Evolutionary conservation across 1,140 invertebrate species (phyloP).

Genomic region (Chrysomallon squamiferum): DNA sequence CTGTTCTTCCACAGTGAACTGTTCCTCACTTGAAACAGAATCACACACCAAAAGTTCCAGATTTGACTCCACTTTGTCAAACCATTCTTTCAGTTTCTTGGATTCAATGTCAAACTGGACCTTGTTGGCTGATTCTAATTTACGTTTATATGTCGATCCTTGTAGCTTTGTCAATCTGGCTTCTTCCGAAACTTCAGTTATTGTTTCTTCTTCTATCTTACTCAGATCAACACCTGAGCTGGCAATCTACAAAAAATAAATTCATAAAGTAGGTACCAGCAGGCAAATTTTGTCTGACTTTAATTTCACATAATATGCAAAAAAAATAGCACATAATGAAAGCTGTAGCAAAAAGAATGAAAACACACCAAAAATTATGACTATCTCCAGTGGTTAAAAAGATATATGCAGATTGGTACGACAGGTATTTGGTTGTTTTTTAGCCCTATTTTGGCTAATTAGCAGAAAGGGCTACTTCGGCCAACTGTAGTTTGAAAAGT

Average conservation of each 20-base stretch:
- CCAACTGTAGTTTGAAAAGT: too few species aligned
- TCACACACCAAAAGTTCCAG: conserved; percentile 65
- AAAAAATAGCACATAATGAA: too few species aligned
- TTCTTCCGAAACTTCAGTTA: conserved; percentile 28
- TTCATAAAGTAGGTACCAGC: too few species aligned
- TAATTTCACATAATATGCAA: too few species aligned
- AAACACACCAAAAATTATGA: too few species aligned
- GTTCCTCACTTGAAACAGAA: conserved; percentile 64
- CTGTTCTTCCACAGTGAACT: conserved; percentile 70
- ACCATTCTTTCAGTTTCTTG: conserved; percentile 68
- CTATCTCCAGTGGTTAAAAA: too few species aligned
- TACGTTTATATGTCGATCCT: conserved; percentile 42
- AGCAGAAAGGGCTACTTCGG: too few species aligned
- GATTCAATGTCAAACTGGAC: conserved; percentile 69
- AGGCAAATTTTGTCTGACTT: too few species aligned
- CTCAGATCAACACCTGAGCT: conserved; percentile 52
- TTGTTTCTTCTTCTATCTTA: conserved; percentile 33
- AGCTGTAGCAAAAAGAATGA: too few species aligned
- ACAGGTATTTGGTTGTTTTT: too few species aligned
- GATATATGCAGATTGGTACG: too few species aligned
- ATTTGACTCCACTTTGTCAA: conserved; percentile 69
- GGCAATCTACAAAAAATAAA: conserved; percentile 49
- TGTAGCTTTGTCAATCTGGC: conserved; percentile 22
- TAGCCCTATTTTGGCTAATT: too few species aligned
- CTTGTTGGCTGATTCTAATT: conserved; percentile 41